Percentiles rank a stretch among this genome's conserved stretches.
Conservation (phyloP, 2,888 invertebrate genomes). For the Aphrophora alni region DNA sequence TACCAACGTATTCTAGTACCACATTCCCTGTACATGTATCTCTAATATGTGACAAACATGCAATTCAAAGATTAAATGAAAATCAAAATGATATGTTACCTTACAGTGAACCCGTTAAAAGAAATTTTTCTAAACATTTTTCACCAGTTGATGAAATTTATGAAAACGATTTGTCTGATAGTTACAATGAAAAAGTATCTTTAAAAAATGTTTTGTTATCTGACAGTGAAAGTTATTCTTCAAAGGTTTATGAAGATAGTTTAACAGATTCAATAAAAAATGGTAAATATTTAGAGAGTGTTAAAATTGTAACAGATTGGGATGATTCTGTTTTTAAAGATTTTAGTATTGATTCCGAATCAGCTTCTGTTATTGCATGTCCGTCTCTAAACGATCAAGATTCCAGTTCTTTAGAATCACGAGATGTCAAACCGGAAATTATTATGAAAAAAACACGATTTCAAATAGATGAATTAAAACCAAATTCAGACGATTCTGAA, state of each 20-base stretch:
- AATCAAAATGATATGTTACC: background rate
- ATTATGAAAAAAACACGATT: slow-evolving; percentile 29
- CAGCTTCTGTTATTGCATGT: slow-evolving; percentile 1
- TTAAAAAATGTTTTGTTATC: slow-evolving; percentile 18
- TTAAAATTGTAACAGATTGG: slow-evolving; percentile 36
- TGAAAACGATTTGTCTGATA: background rate
- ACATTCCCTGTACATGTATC: slow-evolving; percentile 24
- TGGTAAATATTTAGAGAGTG: slow-evolving; percentile 36
- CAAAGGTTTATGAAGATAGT: slow-evolving; percentile 28
- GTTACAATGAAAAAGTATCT: slow-evolving; percentile 6
- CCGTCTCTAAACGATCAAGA: slow-evolving; percentile 8
- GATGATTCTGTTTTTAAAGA: slow-evolving; percentile 25
- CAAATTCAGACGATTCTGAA: slow-evolving; percentile 25
- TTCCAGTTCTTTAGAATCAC: slow-evolving; percentile 21
- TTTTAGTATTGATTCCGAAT: slow-evolving; percentile 27
- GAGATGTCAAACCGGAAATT: background rate
- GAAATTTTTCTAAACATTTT: background rate
- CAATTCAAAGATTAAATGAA: background rate
- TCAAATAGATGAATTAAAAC: slow-evolving; percentile 20
- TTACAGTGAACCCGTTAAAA: background rate
- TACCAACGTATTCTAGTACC: background rate
- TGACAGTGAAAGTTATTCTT: slow-evolving; percentile 20
- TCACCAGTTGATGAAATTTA: background rate
- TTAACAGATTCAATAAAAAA: slow-evolving; percentile 21
- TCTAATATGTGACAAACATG: slow-evolving; percentile 31